Evolutionary conservation across 2,888 invertebrate genomes (phyloP).

Genomic region (Metallyticus violacea): DNA sequence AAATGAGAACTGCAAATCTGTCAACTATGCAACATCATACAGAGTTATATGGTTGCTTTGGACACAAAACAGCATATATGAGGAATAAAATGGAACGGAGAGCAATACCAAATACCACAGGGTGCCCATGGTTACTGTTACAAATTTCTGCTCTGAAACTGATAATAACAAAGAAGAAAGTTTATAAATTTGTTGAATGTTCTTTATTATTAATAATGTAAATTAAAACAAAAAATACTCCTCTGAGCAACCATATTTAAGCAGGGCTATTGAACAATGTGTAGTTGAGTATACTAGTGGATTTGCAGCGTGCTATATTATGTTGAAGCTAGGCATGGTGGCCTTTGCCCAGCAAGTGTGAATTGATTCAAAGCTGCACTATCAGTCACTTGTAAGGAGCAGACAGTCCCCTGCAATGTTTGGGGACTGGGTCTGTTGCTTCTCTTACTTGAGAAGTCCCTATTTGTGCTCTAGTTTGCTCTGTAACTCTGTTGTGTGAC

Average conservation of each 20-base stretch:
- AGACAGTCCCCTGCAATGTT: background rate
- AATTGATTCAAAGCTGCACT: background rate
- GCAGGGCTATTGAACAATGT: conserved; percentile 31
- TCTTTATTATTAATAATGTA: conserved; percentile 33
- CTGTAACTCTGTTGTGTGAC: conserved; percentile 37
- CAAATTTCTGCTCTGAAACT: conserved; percentile 33
- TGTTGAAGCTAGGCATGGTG: conserved; percentile 7
- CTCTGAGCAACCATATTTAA: conserved; percentile 33
- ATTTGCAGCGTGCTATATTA: conserved; percentile 23
- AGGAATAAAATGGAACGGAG: conserved; percentile 23
- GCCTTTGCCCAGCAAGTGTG: background rate
- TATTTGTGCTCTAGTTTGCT: conserved; percentile 37
- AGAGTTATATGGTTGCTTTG: conserved; percentile 16
- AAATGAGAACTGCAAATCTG: conserved; percentile 19
- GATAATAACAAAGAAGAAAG: conserved; percentile 26
- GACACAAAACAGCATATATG: conserved; percentile 4
- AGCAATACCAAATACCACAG: conserved; percentile 30
- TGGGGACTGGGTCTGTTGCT: background rate
- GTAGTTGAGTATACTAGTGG: conserved; percentile 31
- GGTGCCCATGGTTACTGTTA: conserved; percentile 33
- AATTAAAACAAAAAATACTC: conserved; percentile 32
- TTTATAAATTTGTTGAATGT: conserved; percentile 35
- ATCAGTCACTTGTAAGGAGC: background rate
- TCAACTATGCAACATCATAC: conserved; percentile 3
- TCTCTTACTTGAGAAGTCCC: conserved; percentile 8